A percentile compares a stretch with the other conserved stretches of the same genome.
These are phyloP conservation scores for Polyergus mexicanus DNA, from an alignment of 1,140 invertebrate genomes.

Conservation along the genomic window DNA sequence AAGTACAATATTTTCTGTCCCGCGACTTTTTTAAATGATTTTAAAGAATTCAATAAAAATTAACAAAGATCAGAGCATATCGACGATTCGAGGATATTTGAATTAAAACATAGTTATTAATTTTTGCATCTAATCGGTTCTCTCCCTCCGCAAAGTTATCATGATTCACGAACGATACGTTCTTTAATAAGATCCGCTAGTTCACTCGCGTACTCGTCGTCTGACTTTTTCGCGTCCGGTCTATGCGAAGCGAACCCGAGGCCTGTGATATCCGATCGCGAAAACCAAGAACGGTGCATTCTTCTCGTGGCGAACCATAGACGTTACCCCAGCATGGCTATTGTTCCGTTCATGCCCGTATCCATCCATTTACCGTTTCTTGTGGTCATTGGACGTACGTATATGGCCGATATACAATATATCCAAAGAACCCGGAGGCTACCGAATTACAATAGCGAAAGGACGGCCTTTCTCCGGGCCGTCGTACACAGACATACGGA, in stretches of 20 bases:
- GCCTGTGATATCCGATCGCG: conserved; percentile 14
- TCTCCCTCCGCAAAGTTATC: not conserved
- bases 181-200: conserved; percentile 20
- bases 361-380: conserved; percentile 50
- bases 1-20: too few species aligned
- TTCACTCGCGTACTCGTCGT: not conserved
- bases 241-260: conserved; percentile 26
- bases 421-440: conserved; percentile 64
- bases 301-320: conserved; percentile 12
- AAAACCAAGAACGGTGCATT: conserved; percentile 2
- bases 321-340: conserved; percentile 27
- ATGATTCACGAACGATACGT: conserved; percentile 25
- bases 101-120: not conserved
- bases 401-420: conserved; percentile 36
- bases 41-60: not conserved
- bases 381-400: conserved; percentile 58
- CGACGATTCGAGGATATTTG: not conserved
- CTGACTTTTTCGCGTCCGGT: conserved; percentile 25
- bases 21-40: too few species aligned
- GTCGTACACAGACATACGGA: conserved; percentile 26
- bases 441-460: conserved; percentile 71
- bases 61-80: not conserved
- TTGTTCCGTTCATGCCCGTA: conserved; percentile 61
- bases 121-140: not conserved
- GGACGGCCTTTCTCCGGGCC: conserved; percentile 60